Percentiles rank a stretch among this genome's conserved stretches.
phyloP scores from a whole-genome alignment of 2,113 vertebrate species.

The Gasterosteus nipponicus region DNA sequence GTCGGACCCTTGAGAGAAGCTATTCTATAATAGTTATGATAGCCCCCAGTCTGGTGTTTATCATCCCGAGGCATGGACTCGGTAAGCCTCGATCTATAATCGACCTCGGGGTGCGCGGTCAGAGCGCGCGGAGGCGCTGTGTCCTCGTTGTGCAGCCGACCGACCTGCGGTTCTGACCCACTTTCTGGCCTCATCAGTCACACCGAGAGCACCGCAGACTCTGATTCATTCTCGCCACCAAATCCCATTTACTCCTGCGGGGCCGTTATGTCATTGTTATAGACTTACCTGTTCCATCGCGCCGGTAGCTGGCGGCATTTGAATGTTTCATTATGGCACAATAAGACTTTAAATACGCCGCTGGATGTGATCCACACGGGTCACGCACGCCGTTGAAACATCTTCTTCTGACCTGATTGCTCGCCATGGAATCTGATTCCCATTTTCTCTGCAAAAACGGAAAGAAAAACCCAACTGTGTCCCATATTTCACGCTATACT shows the following conservation, averaged over 20 bases:
- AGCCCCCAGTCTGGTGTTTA: neutral
- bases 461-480: neutral
- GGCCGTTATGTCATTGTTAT: constrained; percentile 72
- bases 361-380: constrained; percentile 71
- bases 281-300: constrained; percentile 60
- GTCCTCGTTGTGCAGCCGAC: constrained; percentile 70
- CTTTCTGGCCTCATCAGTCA: constrained; percentile 72
- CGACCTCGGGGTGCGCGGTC: constrained; percentile 24
- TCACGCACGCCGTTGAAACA: constrained; percentile 48
- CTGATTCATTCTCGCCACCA: constrained; percentile 57
- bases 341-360: constrained; percentile 74
- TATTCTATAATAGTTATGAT: no score
- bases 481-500: constrained; percentile 42
- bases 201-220: constrained; percentile 45
- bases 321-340: constrained; percentile 76
- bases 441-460: constrained; percentile 23
- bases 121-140: constrained; percentile 7
- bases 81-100: constrained; percentile 30
- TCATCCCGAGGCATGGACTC: constrained; percentile 2
- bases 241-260: constrained; percentile 69
- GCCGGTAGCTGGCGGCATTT: constrained; percentile 56
- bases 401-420: constrained; percentile 51
- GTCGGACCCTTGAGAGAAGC: constrained; percentile 6
- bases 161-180: constrained; percentile 75
- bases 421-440: constrained; percentile 21